These are phyloP conservation scores for Neosalanx taihuensis DNA, from an alignment of 2,797 vertebrate genomes.

Conservation along the genomic window DNA sequence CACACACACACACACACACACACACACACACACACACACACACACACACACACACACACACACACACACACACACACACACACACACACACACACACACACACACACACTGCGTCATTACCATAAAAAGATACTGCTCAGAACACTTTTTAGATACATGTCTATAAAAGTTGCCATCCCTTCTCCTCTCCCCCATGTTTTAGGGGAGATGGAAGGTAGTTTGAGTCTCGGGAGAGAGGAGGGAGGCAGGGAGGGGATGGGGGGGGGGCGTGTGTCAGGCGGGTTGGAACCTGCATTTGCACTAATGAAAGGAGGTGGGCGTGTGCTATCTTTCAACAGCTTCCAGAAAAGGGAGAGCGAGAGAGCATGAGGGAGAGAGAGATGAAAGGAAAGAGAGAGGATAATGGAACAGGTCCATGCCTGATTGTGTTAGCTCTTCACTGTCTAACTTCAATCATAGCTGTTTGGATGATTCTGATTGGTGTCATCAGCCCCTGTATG, in stretches of 20 bases:
- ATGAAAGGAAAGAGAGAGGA: not conserved
- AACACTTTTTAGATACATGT: too few relatives aligned
- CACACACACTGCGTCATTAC: constrained; percentile 21
- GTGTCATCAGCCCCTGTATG: constrained; percentile 4
- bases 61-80: not conserved
- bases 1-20: not conserved
- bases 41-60: not conserved
- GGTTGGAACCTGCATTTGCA: constrained; percentile 56
- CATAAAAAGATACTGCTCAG: not conserved
- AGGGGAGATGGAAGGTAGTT: constrained; percentile 10
- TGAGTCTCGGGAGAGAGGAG: not conserved
- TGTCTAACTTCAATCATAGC: not conserved
- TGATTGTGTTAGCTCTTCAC: not conserved
- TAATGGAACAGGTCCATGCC: not conserved
- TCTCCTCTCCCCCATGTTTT: constrained; percentile 1
- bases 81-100: not conserved
- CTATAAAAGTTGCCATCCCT: too few relatives aligned
- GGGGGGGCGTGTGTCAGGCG: constrained; percentile 43
- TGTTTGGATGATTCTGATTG: not conserved
- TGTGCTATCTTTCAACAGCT: constrained; percentile 36
- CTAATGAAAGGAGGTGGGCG: constrained; percentile 60
- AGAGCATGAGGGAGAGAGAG: not conserved
- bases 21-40: not conserved
- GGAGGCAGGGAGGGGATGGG: not conserved
- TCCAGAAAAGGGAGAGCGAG: not conserved